These are phyloP conservation scores for Crossocerus cetratus DNA, from an alignment of 2,888 invertebrate genomes.

Conservation along the genomic window DNA sequence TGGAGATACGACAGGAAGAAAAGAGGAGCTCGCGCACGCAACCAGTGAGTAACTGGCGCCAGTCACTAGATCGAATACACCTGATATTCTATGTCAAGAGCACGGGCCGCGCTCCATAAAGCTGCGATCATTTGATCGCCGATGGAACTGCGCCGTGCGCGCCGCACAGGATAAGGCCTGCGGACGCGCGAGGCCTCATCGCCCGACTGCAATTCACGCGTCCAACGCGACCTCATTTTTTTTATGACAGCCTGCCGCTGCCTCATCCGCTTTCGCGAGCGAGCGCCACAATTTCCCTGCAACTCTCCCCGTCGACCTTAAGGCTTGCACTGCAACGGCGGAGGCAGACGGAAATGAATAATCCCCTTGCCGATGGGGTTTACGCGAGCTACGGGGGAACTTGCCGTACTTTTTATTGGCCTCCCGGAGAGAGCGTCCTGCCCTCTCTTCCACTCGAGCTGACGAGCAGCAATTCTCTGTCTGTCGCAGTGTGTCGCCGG, in stretches of 20 bases:
- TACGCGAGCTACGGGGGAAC: no score
- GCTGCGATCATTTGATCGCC: not conserved
- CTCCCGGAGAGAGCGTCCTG: no score
- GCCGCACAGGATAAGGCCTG: not conserved
- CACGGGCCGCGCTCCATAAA: not conserved
- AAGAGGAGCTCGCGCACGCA: not conserved
- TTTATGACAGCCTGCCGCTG: not conserved
- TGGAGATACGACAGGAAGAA: not conserved
- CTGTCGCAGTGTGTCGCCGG: not conserved
- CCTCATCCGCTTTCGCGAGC: not conserved
- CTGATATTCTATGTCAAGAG: constrained; percentile 7
- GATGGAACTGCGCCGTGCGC: not conserved
- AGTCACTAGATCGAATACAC: constrained; percentile 5
- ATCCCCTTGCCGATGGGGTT: no score
- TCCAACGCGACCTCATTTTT: not conserved
- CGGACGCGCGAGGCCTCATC: not conserved
- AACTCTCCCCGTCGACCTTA: no score
- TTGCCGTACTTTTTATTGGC: no score
- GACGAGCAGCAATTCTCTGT: no score
- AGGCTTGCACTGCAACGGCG: no score
- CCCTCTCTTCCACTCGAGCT: no score
- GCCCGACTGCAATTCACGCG: not conserved
- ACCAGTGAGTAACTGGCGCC: not conserved
- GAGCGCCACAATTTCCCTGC: not conserved
- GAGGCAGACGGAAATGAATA: no score